These are phyloP conservation scores for Galemys pyrenaicus DNA, from an alignment of 2,113 vertebrate species.

Conservation along the genomic window DNA sequence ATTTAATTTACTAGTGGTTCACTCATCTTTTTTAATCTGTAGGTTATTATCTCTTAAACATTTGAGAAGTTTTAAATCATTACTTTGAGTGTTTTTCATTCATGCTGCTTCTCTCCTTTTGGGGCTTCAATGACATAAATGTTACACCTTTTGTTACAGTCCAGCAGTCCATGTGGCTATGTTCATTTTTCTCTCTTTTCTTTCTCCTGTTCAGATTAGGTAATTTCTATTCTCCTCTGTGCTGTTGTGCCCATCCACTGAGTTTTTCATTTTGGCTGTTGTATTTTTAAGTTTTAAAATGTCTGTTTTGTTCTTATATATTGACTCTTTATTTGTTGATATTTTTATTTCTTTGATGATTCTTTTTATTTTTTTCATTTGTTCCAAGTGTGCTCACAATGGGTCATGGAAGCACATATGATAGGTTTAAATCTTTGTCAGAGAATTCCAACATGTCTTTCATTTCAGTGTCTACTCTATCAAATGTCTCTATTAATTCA, in stretches of 20 bases:
- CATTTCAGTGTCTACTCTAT: neutral
- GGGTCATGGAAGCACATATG: neutral
- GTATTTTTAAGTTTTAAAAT: neutral
- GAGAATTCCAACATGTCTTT: neutral
- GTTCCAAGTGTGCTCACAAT: neutral
- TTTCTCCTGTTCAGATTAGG: neutral
- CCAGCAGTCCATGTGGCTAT: neutral
- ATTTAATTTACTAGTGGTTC: neutral
- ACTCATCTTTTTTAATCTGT: neutral
- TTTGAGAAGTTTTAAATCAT: neutral
- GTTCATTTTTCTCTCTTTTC: neutral
- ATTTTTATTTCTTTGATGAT: neutral
- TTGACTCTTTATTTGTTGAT: neutral
- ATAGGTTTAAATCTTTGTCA: neutral
- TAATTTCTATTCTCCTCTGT: slow-evolving; percentile 14
- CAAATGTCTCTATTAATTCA: neutral
- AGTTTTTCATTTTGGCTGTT: slow-evolving; percentile 24
- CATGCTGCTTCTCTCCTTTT: neutral
- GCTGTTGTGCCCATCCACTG: neutral
- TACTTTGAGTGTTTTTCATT: neutral
- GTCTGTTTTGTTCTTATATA: neutral
- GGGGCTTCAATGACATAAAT: neutral
- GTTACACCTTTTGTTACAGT: neutral
- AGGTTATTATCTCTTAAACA: neutral
- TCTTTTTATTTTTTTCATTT: neutral